phyloP scores from a whole-genome alignment of 2,113 vertebrate species.

The Scophthalmus maximus region DNA sequence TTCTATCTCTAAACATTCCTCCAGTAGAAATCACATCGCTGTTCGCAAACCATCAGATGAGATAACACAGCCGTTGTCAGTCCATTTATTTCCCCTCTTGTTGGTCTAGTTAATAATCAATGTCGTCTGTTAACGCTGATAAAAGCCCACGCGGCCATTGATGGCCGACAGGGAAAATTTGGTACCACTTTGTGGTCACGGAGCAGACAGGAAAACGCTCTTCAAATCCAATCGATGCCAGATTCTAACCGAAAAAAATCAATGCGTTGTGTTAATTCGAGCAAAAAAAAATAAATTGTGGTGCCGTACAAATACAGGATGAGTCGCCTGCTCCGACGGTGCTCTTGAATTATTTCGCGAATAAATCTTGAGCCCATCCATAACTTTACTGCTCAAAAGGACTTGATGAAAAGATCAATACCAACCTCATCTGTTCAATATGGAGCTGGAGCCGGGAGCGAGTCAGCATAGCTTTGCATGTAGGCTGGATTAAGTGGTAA shows the following conservation, averaged over 20 bases:
- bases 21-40: slow-evolving; percentile 32
- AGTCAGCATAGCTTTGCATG: not conserved
- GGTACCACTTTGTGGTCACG: not conserved
- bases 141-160: not conserved
- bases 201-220: not conserved
- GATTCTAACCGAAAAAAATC: not conserved
- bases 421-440: not conserved
- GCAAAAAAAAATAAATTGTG: not conserved
- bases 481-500: not conserved
- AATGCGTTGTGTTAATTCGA: not conserved
- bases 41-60: slow-evolving; percentile 23
- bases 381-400: not conserved
- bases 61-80: not conserved
- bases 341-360: not conserved
- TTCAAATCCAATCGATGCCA: slow-evolving; percentile 4
- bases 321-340: too few species aligned
- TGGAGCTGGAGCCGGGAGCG: not conserved
- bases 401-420: too few species aligned
- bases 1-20: slow-evolving; percentile 34
- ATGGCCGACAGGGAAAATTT: not conserved
- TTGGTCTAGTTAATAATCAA: slow-evolving; percentile 31
- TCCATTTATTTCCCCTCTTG: slow-evolving; percentile 32
- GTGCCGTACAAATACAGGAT: not conserved
- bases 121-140: slow-evolving; percentile 10
- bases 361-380: not conserved